A percentile compares a stretch with the other conserved stretches of the same genome.
These are phyloP conservation scores for Dasypolia templi DNA, from an alignment of 2,888 invertebrate genomes.

Conservation along the genomic window DNA sequence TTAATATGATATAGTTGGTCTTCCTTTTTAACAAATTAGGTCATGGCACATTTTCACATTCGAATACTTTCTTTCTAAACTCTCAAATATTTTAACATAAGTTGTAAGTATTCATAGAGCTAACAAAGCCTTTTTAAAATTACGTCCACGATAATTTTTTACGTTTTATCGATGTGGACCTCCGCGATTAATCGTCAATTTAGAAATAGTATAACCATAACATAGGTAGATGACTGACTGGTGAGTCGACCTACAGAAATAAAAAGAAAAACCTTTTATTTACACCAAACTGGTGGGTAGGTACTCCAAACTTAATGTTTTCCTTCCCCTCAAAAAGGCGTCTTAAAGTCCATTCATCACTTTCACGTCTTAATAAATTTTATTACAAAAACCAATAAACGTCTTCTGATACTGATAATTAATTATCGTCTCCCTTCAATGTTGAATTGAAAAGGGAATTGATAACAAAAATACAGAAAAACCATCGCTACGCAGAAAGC, in stretches of 20 bases:
- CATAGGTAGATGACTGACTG: too few relatives aligned
- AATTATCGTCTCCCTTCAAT: constrained; percentile 41
- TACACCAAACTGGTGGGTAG: not conserved
- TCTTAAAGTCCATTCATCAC: constrained; percentile 36
- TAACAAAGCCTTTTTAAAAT: too few relatives aligned
- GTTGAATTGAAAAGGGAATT: constrained; percentile 34
- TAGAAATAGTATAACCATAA: too few relatives aligned
- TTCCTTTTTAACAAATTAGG: not conserved
- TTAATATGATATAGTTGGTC: not conserved
- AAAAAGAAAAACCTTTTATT: too few relatives aligned
- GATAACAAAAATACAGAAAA: constrained; percentile 6
- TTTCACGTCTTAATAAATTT: constrained; percentile 42
- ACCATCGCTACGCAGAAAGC: not conserved
- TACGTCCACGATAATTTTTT: too few relatives aligned
- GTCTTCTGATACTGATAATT: constrained; percentile 42
- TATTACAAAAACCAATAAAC: constrained; percentile 49
- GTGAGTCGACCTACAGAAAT: too few relatives aligned
- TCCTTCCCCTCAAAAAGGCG: not conserved
- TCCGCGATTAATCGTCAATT: too few relatives aligned
- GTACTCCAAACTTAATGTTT: not conserved
- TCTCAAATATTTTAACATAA: not conserved
- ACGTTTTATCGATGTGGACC: too few relatives aligned
- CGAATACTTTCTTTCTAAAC: not conserved
- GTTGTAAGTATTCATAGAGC: not conserved
- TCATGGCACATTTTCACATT: not conserved